phyloP scores from a whole-genome alignment of 2,113 vertebrate genomes.

The Butorides virescens region DNA sequence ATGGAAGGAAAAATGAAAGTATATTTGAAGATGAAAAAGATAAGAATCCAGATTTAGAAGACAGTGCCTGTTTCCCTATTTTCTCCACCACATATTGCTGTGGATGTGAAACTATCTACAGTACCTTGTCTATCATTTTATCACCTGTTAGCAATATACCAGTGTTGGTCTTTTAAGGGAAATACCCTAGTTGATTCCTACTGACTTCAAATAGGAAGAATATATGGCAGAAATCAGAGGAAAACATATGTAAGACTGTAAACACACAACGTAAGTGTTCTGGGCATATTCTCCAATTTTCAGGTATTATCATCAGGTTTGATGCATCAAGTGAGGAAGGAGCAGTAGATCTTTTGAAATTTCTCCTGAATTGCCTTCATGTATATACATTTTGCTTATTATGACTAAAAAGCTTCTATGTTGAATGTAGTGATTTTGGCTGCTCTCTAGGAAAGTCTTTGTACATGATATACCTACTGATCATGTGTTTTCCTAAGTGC shows the following conservation, averaged over 20 bases:
- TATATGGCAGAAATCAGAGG: not conserved
- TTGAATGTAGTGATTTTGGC: not conserved
- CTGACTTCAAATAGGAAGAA: not conserved
- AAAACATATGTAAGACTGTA: not conserved
- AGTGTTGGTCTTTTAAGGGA: not conserved
- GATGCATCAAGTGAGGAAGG: not conserved
- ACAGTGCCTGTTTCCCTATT: not conserved
- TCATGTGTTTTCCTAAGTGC: not conserved
- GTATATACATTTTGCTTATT: not conserved
- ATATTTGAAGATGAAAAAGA: not conserved
- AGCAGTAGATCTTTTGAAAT: not conserved
- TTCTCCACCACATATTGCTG: conserved; percentile 3
- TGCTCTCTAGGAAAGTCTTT: not conserved
- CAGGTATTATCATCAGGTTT: not conserved
- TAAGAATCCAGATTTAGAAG: not conserved
- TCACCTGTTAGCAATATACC: not conserved
- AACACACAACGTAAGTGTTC: not conserved
- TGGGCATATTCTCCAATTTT: not conserved
- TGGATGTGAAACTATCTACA: not conserved
- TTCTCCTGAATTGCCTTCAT: not conserved
- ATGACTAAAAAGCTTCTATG: not conserved
- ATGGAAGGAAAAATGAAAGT: not conserved
- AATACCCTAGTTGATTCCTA: not conserved
- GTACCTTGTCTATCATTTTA: not conserved
- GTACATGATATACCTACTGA: accelerated